Base-by-base conservation (phyloP, 2,888 invertebrate species). In the Caenorhabditis parvicauda region DNA sequence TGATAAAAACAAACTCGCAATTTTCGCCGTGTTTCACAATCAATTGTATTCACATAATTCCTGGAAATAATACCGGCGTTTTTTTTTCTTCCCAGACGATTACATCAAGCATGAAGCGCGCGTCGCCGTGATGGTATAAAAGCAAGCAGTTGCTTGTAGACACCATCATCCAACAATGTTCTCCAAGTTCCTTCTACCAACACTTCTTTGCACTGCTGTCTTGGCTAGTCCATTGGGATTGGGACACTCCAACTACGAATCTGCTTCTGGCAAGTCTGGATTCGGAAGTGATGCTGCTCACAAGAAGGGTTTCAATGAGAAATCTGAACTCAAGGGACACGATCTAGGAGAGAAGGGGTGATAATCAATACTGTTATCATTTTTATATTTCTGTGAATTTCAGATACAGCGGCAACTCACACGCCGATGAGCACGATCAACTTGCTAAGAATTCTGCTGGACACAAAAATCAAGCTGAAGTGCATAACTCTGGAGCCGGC, bases 281-380 rank as follows among this genome's bases (percentile, higher is more conserved):
- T 64, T 62, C 29, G 70, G 70, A 6, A 61, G 64, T 25, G 66
- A 70, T 42, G 56, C 59, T 0, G 64, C 62, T 25, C 67, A 70
- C 43, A 55, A 55, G 25, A 57, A 66, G 25, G 59, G 55, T 9
- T 55, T 59, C 52, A 59, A 63, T 44, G 52, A 60, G 24, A 66
- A 69, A 39, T 44, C 55, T 22, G 66, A 66, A 19, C 60, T 67
- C 42, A 62, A 57, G 39, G 69, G 65, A 27, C 67, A 67, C 38
- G 63, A 65, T 35, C 51, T 48, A 3, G 41, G 44, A 17, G 58
- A 63, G 24, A 57, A 62, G 45, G 55, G 55, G 45, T 45, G 28
- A 6, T 17, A 14, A 9, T 12, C 7, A 12, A 41, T 17, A 14
- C 7, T 17, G 7, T 24, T 37, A 21, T 21, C 14, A 25, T 27